A percentile compares a stretch with the other conserved stretches of the same genome.
These are phyloP conservation scores for Ictalurus punctatus DNA, from an alignment of 2,113 vertebrate genomes.

Conservation along the genomic window DNA sequence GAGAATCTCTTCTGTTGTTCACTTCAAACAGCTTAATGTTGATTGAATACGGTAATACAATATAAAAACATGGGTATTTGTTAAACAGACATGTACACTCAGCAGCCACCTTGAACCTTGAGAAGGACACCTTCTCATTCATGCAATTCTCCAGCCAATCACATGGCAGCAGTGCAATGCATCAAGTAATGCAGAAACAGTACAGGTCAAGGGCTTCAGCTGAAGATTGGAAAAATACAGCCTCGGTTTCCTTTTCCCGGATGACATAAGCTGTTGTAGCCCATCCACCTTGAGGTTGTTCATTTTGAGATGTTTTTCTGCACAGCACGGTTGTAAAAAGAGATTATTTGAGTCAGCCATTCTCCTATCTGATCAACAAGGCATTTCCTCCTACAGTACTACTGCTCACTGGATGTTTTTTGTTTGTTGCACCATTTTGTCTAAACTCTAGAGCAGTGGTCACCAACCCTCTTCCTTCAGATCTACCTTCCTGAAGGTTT, in stretches of 20 bases:
- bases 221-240: neutral
- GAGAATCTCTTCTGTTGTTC: neutral
- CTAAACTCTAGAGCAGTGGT: neutral
- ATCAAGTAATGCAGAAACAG: neutral
- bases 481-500: no score
- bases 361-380: neutral
- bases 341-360: neutral
- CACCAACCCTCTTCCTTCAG: no score
- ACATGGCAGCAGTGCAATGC: neutral
- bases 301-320: neutral
- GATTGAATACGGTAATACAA: neutral
- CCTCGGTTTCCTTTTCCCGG: neutral
- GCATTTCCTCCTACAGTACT: no score
- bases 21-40: neutral
- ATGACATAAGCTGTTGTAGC: neutral
- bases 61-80: neutral
- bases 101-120: neutral
- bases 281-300: neutral
- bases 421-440: neutral
- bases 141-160: neutral
- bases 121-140: neutral
- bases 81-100: neutral
- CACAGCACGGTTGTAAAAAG: neutral
- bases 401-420: neutral
- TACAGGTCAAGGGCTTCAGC: neutral